Evolutionary conservation across 92 coral and sea anemone genomes (phyloP), one percentile per base, ranked within the genome.

Genomic region (Paragorgia papillata): DNA sequence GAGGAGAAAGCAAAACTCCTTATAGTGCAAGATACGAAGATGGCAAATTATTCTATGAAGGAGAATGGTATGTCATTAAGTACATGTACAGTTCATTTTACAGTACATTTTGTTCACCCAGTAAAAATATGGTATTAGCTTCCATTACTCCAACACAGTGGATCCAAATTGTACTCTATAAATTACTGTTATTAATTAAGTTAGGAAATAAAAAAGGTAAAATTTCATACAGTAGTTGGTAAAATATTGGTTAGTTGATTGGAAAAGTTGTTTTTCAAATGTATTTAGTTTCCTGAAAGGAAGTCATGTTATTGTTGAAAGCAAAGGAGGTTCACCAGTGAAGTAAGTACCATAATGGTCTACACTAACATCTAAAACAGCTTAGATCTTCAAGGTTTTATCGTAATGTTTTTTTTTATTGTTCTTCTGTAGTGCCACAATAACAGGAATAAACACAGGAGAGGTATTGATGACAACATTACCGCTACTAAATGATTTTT

Each of bases 371-470:
- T n/a, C n/a, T n/a, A n/a, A n/a, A n/a, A n/a, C n/a, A n/a, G n/a
- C n/a, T n/a, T n/a, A n/a, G n/a, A n/a, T n/a, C n/a, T n/a, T n/a
- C n/a, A n/a, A n/a, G n/a, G n/a, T n/a, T n/a, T n/a, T n/a, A n/a
- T n/a, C n/a, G n/a, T n/a, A n/a, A n/a, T n/a, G 31, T 18, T 10
- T 2, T 55, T 43, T 74, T 40, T 40, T 39, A 41, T n/a, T 48
- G 65, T 75, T 29, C 59, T 57, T 20, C 79, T 82, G 12, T 46
- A 94, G 98, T 87, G 97, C 98, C 29, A 51, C 82, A 69, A 88
- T 94, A 27, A 94, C 98, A 35, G 98, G 98, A 66, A 94, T 94
- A 70, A 89, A 94, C 83, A 94, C 98, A 12, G 98, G 98, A 26
- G 98, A 94, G 92, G 98, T 94, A 83, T 66, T 18, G 28, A 53